Conservation (phyloP, 1,140 invertebrate species). For the Drosophila virilis region DNA sequence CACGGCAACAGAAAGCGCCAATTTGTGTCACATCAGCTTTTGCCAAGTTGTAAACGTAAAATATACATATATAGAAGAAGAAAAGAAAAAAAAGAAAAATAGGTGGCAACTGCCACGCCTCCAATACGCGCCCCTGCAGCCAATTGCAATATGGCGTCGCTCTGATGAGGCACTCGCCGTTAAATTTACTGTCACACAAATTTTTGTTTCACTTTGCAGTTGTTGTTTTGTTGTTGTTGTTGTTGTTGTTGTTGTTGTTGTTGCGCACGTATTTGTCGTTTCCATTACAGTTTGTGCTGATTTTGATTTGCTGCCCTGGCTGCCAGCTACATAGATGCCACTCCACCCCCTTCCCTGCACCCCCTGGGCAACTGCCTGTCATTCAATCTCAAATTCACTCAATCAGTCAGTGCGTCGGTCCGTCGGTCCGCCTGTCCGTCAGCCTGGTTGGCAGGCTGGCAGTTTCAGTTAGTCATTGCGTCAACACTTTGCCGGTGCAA, state of each 20-base stretch:
- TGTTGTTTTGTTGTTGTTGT: conserved; percentile 11
- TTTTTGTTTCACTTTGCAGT: conserved; percentile 30
- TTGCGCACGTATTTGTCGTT: conserved; percentile 78
- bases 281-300: conserved; percentile 82
- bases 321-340: not conserved
- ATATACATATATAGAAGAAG: not conserved
- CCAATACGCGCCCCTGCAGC: no score
- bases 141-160: conserved; percentile 15
- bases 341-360: not conserved
- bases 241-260: conserved; percentile 13
- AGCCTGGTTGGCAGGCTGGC: conserved; percentile 37
- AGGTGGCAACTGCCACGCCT: conserved; percentile 13
- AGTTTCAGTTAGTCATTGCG: conserved; percentile 76
- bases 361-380: conserved; percentile 43
- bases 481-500: conserved; percentile 64
- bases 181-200: conserved; percentile 67
- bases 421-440: conserved; percentile 11
- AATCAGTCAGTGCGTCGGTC: conserved; percentile 67
- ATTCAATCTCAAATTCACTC: conserved; percentile 81
- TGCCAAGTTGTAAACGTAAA: not conserved
- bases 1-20: conserved; percentile 17
- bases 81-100: not conserved
- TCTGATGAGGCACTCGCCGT: conserved; percentile 54
- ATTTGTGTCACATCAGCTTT: conserved; percentile 36
- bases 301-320: conserved; percentile 75